Evolutionary conservation across 2,797 vertebrate genomes (phyloP).

Genomic region (Enteromius trimaculatus): DNA sequence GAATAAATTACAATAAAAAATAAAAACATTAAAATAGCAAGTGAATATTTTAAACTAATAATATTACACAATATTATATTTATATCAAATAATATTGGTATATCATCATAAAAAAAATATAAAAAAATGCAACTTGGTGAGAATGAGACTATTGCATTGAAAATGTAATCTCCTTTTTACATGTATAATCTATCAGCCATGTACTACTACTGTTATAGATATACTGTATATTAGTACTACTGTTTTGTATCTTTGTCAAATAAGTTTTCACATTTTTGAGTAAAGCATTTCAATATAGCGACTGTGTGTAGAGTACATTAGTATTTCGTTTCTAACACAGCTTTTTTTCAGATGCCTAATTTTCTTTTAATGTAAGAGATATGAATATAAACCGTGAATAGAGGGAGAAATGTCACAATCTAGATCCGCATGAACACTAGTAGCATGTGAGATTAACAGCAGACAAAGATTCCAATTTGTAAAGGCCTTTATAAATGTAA

Average conservation of each 20-base stretch:
- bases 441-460: constrained; percentile 6
- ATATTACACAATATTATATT: no score
- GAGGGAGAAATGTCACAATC: not conserved
- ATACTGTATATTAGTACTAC: not conserved
- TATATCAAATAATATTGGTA: no score
- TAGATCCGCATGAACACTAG: not conserved
- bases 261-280: not conserved
- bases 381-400: not conserved
- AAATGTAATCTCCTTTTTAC: not conserved
- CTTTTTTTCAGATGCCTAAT: not conserved
- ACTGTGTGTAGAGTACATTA: not conserved
- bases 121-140: no score
- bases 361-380: not conserved
- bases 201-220: not conserved
- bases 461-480: not conserved
- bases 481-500: constrained; percentile 10
- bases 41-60: no score
- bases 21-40: no score
- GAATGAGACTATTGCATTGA: not conserved
- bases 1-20: no score
- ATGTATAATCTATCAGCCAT: not conserved
- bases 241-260: not conserved
- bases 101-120: no score
- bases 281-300: not conserved
- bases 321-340: not conserved